A percentile compares a stretch with the other conserved stretches of the same genome.
These are phyloP conservation scores for Halcyon badia DNA, from an alignment of 2,797 vertebrate genomes.

Conservation along the genomic window DNA sequence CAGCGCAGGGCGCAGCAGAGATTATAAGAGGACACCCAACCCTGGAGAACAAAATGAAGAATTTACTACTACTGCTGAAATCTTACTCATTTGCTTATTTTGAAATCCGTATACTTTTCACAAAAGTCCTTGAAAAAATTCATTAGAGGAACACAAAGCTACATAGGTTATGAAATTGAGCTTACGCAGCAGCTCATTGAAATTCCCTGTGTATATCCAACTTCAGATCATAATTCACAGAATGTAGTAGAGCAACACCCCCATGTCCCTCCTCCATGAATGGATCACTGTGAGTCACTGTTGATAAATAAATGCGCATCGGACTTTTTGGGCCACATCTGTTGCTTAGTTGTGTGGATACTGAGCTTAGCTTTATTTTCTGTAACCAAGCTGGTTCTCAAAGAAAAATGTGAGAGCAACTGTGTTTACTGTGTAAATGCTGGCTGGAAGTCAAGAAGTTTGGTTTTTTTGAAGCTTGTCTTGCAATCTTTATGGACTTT, in stretches of 20 bases:
- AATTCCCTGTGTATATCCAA: background rate
- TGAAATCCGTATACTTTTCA: background rate
- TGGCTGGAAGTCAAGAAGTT: conserved; percentile 28
- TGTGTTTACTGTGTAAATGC: conserved; percentile 6
- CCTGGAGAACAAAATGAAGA: background rate
- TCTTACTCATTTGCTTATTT: background rate
- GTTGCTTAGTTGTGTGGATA: background rate
- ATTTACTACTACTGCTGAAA: background rate
- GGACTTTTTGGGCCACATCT: background rate
- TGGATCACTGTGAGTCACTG: background rate
- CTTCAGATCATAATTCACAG: background rate
- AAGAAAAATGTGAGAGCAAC: background rate
- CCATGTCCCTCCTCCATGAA: background rate
- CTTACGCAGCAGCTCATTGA: background rate
- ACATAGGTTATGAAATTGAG: background rate
- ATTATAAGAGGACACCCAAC: background rate
- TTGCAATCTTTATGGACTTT: background rate
- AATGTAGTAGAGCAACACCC: background rate
- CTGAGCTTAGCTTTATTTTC: conserved; percentile 4
- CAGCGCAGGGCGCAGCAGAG: background rate
- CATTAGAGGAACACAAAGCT: background rate
- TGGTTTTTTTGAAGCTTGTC: conserved; percentile 19
- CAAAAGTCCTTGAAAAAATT: background rate
- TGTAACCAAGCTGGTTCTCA: conserved; percentile 12
- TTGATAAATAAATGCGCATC: conserved; percentile 25